These are phyloP conservation scores for Festucalex cinctus DNA, from an alignment of 2,113 vertebrate species.

Conservation along the genomic window DNA sequence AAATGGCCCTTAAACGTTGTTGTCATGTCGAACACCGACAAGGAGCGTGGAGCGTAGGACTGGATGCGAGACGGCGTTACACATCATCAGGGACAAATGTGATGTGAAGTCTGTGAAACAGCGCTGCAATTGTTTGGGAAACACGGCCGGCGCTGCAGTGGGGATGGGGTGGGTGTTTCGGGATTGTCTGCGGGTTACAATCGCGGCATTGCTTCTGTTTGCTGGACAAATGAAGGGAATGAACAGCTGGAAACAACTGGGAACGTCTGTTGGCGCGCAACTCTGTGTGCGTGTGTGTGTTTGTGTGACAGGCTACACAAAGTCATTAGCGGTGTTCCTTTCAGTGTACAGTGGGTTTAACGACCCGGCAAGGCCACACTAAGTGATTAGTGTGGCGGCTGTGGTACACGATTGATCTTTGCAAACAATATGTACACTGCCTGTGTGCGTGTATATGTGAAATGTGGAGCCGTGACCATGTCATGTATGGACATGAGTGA, in stretches of 20 bases:
- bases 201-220: neutral
- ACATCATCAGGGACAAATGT: constrained; percentile 34
- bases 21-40: too few relatives aligned
- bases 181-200: constrained; percentile 2
- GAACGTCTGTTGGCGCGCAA: neutral
- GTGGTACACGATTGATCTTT: neutral
- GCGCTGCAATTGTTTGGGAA: constrained; percentile 7
- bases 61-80: constrained; percentile 21
- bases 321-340: neutral
- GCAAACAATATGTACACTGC: neutral
- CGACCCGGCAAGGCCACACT: neutral
- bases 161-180: neutral
- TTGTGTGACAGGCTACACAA: neutral
- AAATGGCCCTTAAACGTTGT: too few relatives aligned
- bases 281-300: neutral
- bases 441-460: neutral
- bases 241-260: constrained; percentile 9
- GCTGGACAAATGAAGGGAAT: neutral
- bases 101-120: constrained; percentile 61
- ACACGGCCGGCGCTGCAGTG: neutral
- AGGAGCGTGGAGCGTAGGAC: too few relatives aligned
- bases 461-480: neutral
- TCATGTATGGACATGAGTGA: too few relatives aligned
- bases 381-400: neutral
- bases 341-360: neutral